These are phyloP conservation scores for Poecilia gillii DNA, from an alignment of 2,797 vertebrate species.

Conservation along the genomic window DNA sequence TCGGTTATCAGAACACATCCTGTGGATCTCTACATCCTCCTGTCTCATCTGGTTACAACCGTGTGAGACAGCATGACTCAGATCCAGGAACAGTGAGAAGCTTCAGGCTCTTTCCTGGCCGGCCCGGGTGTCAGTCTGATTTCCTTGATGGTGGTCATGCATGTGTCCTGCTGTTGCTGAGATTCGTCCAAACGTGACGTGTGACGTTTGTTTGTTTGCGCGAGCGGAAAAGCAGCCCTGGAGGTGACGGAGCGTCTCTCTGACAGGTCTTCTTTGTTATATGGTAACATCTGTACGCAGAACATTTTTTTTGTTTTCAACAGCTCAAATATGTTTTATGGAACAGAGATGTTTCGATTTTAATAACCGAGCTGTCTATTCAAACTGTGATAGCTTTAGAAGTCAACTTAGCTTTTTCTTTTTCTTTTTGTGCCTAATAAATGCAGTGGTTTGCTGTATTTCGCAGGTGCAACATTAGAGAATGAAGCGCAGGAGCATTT, in stretches of 20 bases:
- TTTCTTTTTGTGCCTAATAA: slow-evolving; percentile 1
- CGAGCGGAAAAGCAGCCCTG: slow-evolving; percentile 11
- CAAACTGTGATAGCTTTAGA: neutral
- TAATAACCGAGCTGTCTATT: neutral
- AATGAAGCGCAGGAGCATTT: neutral
- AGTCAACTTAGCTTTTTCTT: neutral
- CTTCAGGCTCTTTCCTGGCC: slow-evolving; percentile 54
- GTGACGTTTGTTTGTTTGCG: slow-evolving; percentile 6
- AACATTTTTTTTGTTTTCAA: neutral
- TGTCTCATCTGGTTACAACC: slow-evolving; percentile 20
- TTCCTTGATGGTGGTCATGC: slow-evolving; percentile 69
- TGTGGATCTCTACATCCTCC: slow-evolving; percentile 12
- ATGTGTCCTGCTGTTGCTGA: slow-evolving; percentile 39
- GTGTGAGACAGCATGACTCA: slow-evolving; percentile 59
- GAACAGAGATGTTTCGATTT: neutral
- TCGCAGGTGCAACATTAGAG: slow-evolving; percentile 3
- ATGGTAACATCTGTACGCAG: neutral
- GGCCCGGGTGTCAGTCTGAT: slow-evolving; percentile 71
- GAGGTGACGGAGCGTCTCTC: slow-evolving; percentile 20
- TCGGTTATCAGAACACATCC: slow-evolving; percentile 18
- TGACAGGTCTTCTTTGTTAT: slow-evolving; percentile 12
- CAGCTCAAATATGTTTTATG: neutral
- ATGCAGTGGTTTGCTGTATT: neutral
- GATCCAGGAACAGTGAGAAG: slow-evolving; percentile 47
- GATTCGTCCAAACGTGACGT: slow-evolving; percentile 18